phyloP scores from a whole-genome alignment of 2,113 vertebrate species.

The Pelobates fuscus region DNA sequence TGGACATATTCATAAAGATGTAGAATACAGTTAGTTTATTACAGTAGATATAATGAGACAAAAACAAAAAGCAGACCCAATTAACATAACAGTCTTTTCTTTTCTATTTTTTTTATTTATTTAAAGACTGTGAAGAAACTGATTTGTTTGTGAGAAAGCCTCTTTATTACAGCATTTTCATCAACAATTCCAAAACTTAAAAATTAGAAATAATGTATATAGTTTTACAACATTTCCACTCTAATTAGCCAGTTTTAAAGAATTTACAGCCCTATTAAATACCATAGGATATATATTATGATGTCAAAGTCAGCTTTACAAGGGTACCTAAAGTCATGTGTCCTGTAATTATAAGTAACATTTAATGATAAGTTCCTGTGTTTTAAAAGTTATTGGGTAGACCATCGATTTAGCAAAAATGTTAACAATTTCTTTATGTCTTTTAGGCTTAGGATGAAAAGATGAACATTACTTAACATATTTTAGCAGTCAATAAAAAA shows the following conservation, averaged over 20 bases:
- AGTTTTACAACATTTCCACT: conserved; percentile 23
- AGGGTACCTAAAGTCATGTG: conserved; percentile 36
- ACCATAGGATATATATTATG: conserved; percentile 38
- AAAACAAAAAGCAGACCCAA: too few species aligned
- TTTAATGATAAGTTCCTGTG: conserved; percentile 48
- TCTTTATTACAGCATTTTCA: too few species aligned
- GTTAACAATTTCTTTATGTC: conserved; percentile 40
- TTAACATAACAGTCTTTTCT: too few species aligned
- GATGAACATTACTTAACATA: conserved; percentile 47
- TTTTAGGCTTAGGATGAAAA: conserved; percentile 35
- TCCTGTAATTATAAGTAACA: conserved; percentile 36
- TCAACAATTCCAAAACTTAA: too few species aligned
- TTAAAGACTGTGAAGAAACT: too few species aligned
- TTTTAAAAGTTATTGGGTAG: conserved; percentile 39
- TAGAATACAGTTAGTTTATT: too few species aligned
- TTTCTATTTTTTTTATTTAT: too few species aligned
- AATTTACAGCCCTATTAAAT: conserved; percentile 42
- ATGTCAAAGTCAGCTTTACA: conserved; percentile 48
- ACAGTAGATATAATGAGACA: too few species aligned
- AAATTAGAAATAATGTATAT: too few species aligned
- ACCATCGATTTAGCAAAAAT: conserved; percentile 42
- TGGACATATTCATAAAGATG: too few species aligned
- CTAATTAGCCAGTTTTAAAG: conserved; percentile 39
- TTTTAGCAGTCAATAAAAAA: conserved; percentile 46
- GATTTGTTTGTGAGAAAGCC: too few species aligned